phyloP scores from a whole-genome alignment of 2,113 vertebrate species.

The Misgurnus mizolepis region DNA sequence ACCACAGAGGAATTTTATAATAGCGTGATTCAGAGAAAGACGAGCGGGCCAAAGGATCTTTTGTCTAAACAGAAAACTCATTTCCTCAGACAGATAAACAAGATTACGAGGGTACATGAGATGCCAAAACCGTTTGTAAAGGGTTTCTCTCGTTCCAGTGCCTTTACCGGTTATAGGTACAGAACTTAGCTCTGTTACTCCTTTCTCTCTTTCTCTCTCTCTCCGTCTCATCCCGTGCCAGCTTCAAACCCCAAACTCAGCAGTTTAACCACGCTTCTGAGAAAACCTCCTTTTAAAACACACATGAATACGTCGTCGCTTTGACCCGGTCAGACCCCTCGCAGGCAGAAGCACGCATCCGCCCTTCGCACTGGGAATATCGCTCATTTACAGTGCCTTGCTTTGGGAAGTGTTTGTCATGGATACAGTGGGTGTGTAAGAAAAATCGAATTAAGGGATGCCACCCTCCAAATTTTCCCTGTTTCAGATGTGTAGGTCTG shows the following conservation, averaged over 20 bases:
- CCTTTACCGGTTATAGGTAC: conserved; percentile 66
- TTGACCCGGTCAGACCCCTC: conserved; percentile 12
- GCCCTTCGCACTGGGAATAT: conserved; percentile 19
- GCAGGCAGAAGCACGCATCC: conserved; percentile 26
- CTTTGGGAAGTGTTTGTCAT: conserved; percentile 14
- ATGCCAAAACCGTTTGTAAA: conserved; percentile 9
- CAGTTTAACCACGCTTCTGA: conserved; percentile 28
- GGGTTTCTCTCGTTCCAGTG: conserved; percentile 54
- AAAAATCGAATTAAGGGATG: not conserved
- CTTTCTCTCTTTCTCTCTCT: conserved; percentile 28
- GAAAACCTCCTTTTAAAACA: not conserved
- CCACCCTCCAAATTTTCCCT: not conserved
- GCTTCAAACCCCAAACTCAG: conserved; percentile 48
- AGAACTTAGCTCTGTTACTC: conserved; percentile 25
- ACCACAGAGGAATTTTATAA: conserved; percentile 11
- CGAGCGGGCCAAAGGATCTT: not conserved
- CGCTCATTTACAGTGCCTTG: conserved; percentile 30
- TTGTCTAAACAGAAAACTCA: conserved; percentile 13
- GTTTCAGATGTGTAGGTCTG: not conserved
- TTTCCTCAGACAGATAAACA: conserved; percentile 21
- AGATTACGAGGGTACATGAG: conserved; percentile 17
- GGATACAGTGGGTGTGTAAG: not conserved
- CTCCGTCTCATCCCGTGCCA: conserved; percentile 1
- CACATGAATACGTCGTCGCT: conserved; percentile 21
- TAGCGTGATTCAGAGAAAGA: not conserved